Conservation (phyloP, 2,888 invertebrate species). For the Ophraella communa region DNA sequence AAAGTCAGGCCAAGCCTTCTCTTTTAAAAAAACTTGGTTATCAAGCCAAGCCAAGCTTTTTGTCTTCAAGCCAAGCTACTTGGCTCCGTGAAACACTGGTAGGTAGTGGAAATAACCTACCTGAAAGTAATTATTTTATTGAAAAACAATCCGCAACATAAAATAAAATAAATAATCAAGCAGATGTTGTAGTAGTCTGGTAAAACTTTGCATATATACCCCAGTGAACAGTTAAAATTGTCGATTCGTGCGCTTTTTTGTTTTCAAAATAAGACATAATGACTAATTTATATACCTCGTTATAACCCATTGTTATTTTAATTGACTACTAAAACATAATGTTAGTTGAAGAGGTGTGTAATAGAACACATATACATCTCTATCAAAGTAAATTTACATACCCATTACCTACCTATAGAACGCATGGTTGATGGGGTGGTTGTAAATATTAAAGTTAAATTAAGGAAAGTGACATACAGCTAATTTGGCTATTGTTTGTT, state of each 20-base stretch:
- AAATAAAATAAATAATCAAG: too few species aligned
- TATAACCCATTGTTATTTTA: conserved; percentile 28
- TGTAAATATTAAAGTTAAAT: conserved; percentile 27
- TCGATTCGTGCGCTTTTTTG: conserved; percentile 14
- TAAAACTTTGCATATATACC: conserved; percentile 13
- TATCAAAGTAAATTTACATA: conserved; percentile 23
- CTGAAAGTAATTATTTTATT: too few species aligned
- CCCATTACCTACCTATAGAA: conserved; percentile 25
- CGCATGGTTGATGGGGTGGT: conserved; percentile 17
- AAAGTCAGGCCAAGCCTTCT: too few species aligned
- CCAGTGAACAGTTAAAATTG: conserved; percentile 8
- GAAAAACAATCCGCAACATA: too few species aligned
- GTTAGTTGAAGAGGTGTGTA: conserved; percentile 11
- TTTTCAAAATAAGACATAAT: conserved; percentile 20
- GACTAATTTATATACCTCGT: conserved; percentile 25
- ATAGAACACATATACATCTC: conserved; percentile 15
- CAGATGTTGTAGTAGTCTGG: conserved; percentile 6
- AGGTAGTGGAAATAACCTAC: too few species aligned
- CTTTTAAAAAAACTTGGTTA: too few species aligned
- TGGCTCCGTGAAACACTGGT: too few species aligned
- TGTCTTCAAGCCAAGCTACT: too few species aligned
- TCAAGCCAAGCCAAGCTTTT: too few species aligned
- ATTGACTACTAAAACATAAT: conserved; percentile 24
- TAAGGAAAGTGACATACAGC: conserved; percentile 23
- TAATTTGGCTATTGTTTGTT: conserved; percentile 21